Evolutionary conservation across 2,113 vertebrate species (phyloP).

Genomic region (Sporophila hypoxantha): DNA sequence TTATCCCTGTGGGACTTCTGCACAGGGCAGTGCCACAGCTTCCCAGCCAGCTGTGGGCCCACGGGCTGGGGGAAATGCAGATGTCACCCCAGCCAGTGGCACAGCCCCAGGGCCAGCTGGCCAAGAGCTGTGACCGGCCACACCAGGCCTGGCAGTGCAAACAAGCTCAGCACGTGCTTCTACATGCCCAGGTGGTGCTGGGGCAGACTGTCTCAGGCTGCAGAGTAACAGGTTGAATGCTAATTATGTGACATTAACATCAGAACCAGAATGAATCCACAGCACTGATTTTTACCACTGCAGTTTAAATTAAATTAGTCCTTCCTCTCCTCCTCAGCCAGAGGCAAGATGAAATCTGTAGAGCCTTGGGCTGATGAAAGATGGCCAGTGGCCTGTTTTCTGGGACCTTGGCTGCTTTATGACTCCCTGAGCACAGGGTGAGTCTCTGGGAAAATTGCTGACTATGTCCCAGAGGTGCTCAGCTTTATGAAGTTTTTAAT

Average conservation of each 20-base stretch:
- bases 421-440: not conserved
- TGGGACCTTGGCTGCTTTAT: not conserved
- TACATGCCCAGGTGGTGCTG: rapidly evolving
- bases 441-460: not conserved
- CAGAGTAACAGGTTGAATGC: rapidly evolving
- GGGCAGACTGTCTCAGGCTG: not conserved
- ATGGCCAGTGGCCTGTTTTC: not conserved
- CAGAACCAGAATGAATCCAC: not conserved
- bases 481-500: not conserved
- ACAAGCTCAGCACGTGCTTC: rapidly evolving
- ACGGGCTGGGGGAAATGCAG: not conserved
- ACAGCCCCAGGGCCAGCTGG: not conserved
- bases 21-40: not conserved
- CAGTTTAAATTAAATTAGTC: not conserved
- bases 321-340: not conserved
- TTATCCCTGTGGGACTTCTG: not conserved
- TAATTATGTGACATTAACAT: not conserved
- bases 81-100: not conserved
- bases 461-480: not conserved
- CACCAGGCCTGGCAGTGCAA: not conserved
- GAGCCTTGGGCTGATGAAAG: not conserved
- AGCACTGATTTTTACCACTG: not conserved
- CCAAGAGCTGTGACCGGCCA: not conserved
- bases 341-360: not conserved
- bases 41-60: not conserved